Percentiles rank a stretch among this genome's conserved stretches.
phyloP scores from a whole-genome alignment of 1,140 invertebrate genomes.

The Drosophila sechellia region DNA sequence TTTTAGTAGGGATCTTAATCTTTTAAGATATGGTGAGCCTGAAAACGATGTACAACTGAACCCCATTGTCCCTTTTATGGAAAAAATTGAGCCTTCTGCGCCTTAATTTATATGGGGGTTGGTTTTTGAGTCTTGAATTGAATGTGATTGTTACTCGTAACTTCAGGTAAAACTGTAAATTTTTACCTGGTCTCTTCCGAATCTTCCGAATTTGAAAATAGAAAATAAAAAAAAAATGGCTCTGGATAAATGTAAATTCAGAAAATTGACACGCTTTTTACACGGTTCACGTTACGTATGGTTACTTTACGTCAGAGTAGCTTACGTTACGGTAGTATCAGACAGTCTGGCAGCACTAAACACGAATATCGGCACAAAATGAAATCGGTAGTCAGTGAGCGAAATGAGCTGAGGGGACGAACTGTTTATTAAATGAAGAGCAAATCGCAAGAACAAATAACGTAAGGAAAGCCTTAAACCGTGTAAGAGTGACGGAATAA shows the following conservation, averaged over 20 bases:
- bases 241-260: not conserved
- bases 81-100: slow-evolving; percentile 46
- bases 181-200: slow-evolving; percentile 52
- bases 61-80: slow-evolving; percentile 14
- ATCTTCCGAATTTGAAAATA: not conserved
- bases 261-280: not conserved
- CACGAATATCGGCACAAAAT: slow-evolving; percentile 66
- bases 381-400: slow-evolving; percentile 27
- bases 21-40: no score
- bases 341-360: slow-evolving; percentile 58
- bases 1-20: not conserved
- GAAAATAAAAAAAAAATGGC: no score
- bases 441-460: slow-evolving; percentile 24
- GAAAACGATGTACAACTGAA: not conserved
- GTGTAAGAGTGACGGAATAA: slow-evolving; percentile 24
- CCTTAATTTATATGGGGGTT: slow-evolving; percentile 75
- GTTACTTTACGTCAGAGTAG: slow-evolving; percentile 2
- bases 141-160: slow-evolving; percentile 3
- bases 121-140: slow-evolving; percentile 59
- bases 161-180: slow-evolving; percentile 56
- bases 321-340: slow-evolving; percentile 3
- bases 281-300: not conserved
- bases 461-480: not conserved
- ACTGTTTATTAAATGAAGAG: slow-evolving; percentile 41
- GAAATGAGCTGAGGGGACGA: slow-evolving; percentile 14